phyloP scores from a whole-genome alignment of 2,888 invertebrate species.

The Lasioglossum leucozonium region DNA sequence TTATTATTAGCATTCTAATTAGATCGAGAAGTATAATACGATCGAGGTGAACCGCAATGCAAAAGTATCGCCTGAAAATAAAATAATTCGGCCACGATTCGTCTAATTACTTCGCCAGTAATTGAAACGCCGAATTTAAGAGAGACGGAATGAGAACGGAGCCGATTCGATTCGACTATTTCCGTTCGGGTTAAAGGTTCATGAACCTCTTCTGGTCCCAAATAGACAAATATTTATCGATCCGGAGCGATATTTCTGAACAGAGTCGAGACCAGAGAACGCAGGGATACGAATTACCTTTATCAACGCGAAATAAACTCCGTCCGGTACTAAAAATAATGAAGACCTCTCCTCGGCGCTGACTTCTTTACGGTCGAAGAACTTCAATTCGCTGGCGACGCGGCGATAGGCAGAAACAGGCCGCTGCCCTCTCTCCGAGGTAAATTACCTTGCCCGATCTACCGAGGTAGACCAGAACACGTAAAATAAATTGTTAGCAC shows the following conservation, averaged over 20 bases:
- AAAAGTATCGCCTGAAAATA: slow-evolving; percentile 19
- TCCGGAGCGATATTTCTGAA: neutral
- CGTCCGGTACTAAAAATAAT: slow-evolving; percentile 19
- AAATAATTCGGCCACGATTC: neutral
- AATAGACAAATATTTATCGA: slow-evolving; percentile 27
- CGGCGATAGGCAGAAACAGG: slow-evolving; percentile 17
- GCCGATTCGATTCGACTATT: slow-evolving; percentile 66
- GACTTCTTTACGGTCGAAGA: neutral
- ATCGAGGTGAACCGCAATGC: neutral
- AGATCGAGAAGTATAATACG: neutral
- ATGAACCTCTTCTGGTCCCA: slow-evolving; percentile 62
- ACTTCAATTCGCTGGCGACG: slow-evolving; percentile 10
- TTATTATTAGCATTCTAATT: neutral
- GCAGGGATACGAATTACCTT: neutral
- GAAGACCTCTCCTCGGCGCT: neutral
- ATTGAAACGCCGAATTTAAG: slow-evolving; percentile 54
- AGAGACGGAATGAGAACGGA: slow-evolving; percentile 57
- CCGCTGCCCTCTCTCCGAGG: slow-evolving; percentile 32
- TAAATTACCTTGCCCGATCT: slow-evolving; percentile 32
- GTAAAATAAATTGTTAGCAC: neutral
- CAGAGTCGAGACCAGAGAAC: neutral
- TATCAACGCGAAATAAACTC: neutral
- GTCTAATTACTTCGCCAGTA: slow-evolving; percentile 34
- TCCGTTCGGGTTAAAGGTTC: slow-evolving; percentile 72
- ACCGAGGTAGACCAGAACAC: neutral